Evolutionary conservation across 2,797 vertebrate species (phyloP).

Genomic region (Falco peregrinus): DNA sequence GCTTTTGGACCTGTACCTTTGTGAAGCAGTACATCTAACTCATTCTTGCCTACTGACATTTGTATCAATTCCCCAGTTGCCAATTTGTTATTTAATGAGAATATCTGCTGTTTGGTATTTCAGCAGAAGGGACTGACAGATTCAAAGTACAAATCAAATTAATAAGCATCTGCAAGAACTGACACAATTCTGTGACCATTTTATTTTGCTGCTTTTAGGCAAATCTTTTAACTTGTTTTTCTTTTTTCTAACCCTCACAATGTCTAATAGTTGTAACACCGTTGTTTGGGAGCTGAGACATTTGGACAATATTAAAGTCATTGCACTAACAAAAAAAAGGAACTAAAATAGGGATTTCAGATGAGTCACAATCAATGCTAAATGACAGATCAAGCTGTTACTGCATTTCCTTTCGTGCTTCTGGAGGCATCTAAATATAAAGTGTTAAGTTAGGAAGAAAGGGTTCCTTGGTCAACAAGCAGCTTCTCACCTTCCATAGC

Average conservation of each 20-base stretch:
- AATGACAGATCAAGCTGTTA: slow-evolving; percentile 11
- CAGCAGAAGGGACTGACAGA: slow-evolving; percentile 26
- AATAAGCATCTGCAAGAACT: slow-evolving; percentile 15
- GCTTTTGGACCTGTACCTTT: neutral
- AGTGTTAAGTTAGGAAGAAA: neutral
- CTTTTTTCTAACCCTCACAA: neutral
- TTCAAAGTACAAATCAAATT: slow-evolving; percentile 21
- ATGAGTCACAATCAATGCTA: slow-evolving; percentile 6
- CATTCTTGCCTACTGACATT: neutral
- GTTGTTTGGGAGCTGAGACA: neutral
- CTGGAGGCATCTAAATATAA: neutral
- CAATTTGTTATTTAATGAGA: neutral
- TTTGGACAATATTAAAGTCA: neutral
- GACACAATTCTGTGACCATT: neutral
- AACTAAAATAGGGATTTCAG: neutral
- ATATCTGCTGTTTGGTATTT: neutral
- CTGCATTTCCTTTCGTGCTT: neutral
- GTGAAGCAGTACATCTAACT: neutral
- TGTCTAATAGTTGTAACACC: neutral
- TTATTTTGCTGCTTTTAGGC: neutral
- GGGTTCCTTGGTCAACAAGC: neutral
- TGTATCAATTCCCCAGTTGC: neutral
- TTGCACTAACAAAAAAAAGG: neutral
- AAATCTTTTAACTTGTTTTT: neutral
- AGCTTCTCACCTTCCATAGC: neutral